Percentiles rank a stretch among this genome's conserved stretches.
Evolutionary conservation across 37 sponge, comb jelly and placozoan genomes (phyloP).

Genomic region (Petrosia ficiformis): DNA sequence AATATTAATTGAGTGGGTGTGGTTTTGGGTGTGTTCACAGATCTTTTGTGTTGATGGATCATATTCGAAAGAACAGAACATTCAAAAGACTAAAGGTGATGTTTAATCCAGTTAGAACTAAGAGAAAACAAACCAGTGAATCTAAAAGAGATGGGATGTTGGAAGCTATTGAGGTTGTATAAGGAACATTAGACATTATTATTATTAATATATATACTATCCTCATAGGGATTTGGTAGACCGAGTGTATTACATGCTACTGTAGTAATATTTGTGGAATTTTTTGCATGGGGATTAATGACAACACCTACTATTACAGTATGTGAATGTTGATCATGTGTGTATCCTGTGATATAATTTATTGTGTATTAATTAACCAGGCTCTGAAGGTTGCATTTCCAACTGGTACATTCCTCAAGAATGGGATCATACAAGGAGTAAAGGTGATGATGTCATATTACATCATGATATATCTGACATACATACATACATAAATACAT

Average conservation of each 20-base stretch:
- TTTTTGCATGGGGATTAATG: constrained; percentile 96
- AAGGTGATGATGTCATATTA: constrained; percentile 55
- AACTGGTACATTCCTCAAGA: constrained; percentile 80
- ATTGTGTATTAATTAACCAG: constrained; percentile 22
- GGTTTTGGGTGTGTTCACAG: too few species aligned
- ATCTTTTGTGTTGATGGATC: too few species aligned
- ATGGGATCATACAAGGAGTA: constrained; percentile 91
- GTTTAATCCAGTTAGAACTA: constrained; percentile 12
- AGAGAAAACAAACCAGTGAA: too few species aligned
- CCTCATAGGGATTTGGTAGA: constrained; percentile 78
- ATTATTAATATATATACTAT: too few species aligned
- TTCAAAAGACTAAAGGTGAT: constrained; percentile 31
- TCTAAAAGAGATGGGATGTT: too few species aligned
- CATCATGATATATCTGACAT: not conserved
- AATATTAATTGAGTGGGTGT: too few species aligned
- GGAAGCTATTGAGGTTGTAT: too few species aligned
- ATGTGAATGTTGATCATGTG: not conserved
- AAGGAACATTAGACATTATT: too few species aligned
- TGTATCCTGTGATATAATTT: not conserved
- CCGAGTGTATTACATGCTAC: constrained; percentile 90
- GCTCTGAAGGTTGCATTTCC: constrained; percentile 76
- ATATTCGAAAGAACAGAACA: constrained; percentile 23
- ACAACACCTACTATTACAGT: constrained; percentile 86
- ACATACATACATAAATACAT: too few species aligned
- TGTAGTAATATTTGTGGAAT: constrained; percentile 91